These are phyloP conservation scores for Orius laevigatus DNA, from an alignment of 1,140 invertebrate genomes.

Conservation along the genomic window DNA sequence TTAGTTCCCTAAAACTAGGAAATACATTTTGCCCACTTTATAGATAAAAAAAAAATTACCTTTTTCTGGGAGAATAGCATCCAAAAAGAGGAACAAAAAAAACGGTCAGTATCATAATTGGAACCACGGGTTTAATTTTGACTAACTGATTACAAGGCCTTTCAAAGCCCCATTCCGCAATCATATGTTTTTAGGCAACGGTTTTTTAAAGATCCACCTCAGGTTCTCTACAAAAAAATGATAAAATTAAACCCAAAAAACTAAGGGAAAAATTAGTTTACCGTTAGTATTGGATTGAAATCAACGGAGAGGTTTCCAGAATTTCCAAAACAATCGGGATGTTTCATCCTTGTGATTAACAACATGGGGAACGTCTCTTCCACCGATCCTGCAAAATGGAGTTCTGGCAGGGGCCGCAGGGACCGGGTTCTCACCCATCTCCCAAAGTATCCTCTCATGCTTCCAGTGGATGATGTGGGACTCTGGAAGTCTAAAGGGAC, in stretches of 20 bases:
- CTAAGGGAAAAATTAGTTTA: slow-evolving; percentile 21
- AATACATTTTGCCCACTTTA: background rate
- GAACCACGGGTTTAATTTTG: too few relatives aligned
- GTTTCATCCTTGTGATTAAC: slow-evolving; percentile 99
- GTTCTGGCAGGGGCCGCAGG: slow-evolving; percentile 97
- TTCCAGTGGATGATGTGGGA: slow-evolving; percentile 80
- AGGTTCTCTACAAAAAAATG: slow-evolving; percentile 48
- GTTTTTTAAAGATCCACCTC: slow-evolving; percentile 65
- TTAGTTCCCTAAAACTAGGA: slow-evolving; percentile 42
- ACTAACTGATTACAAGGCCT: too few relatives aligned
- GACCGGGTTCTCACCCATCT: slow-evolving; percentile 99
- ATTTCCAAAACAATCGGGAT: slow-evolving; percentile 96
- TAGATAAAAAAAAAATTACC: too few relatives aligned
- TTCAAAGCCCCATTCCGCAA: too few relatives aligned
- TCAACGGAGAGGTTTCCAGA: slow-evolving; percentile 99
- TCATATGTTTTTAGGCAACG: slow-evolving; percentile 72
- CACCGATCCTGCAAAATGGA: slow-evolving; percentile 93
- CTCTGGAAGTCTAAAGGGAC: slow-evolving; percentile 46
- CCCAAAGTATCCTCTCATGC: slow-evolving; percentile 99
- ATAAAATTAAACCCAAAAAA: slow-evolving; percentile 10
- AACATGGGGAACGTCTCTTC: slow-evolving; percentile 72
- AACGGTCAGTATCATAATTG: too few relatives aligned
- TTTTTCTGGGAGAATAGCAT: too few relatives aligned
- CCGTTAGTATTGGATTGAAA: slow-evolving; percentile 95
- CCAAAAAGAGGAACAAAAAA: too few relatives aligned